Percentiles rank a stretch among this genome's conserved stretches.
Evolutionary conservation across 23 tunicate genomes (phyloP).

Genomic region (Styela clava): DNA sequence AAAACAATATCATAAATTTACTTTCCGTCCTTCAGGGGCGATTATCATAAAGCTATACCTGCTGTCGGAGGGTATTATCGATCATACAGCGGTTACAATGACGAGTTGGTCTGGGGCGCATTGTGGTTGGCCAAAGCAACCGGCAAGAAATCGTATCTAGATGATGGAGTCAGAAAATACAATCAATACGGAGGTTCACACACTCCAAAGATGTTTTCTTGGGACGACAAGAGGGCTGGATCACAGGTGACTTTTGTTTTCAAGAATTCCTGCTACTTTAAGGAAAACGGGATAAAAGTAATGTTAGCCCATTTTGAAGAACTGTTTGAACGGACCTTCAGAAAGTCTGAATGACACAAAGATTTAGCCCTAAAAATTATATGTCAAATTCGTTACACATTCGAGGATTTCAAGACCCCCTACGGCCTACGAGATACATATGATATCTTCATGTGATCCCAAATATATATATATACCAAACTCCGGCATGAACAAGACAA

Average conservation of each 20-base stretch:
- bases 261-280: neutral
- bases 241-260: constrained; percentile 67
- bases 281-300: neutral
- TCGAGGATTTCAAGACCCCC: too few species aligned
- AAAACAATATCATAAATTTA: too few species aligned
- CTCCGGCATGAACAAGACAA: too few species aligned
- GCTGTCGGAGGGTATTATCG: constrained; percentile 62
- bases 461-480: too few species aligned
- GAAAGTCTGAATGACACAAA: too few species aligned
- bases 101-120: constrained; percentile 98
- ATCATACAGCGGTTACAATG: constrained; percentile 89
- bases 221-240: constrained; percentile 98
- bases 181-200: constrained; percentile 48
- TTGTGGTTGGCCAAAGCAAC: constrained; percentile 91
- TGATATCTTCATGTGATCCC: too few species aligned
- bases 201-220: constrained; percentile 74
- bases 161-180: constrained; percentile 63
- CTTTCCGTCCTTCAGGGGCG: constrained; percentile 37
- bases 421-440: too few species aligned
- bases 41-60: constrained; percentile 61
- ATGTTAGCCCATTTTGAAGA: neutral
- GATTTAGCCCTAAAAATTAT: too few species aligned
- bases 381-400: too few species aligned
- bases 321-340: too few species aligned
- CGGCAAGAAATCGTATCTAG: constrained; percentile 40